phyloP scores from a whole-genome alignment of 92 coral and sea anemone genomes.

The Epizoanthus ramosus region DNA sequence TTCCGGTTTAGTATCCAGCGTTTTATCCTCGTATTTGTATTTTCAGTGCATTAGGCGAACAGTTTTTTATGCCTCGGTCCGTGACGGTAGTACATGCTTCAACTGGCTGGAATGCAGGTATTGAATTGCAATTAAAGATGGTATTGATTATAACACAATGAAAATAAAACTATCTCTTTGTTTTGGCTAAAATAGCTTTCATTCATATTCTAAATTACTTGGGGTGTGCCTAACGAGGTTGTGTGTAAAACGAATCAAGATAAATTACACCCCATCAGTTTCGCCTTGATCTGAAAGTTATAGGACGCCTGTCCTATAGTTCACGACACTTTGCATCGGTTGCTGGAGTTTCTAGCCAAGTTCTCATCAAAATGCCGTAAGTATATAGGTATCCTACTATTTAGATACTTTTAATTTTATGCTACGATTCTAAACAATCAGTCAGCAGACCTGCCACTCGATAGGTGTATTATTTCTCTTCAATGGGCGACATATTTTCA shows the following conservation, averaged over 20 bases:
- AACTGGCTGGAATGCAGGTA: neutral
- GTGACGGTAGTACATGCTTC: neutral
- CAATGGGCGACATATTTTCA: neutral
- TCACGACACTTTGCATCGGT: neutral
- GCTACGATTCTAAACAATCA: neutral
- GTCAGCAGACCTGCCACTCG: neutral
- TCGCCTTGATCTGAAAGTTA: neutral
- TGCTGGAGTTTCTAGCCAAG: neutral
- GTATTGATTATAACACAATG: constrained; percentile 5
- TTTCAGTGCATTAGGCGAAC: neutral
- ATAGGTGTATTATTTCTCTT: neutral
- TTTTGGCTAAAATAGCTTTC: neutral
- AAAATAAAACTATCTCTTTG: neutral
- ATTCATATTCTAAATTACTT: neutral
- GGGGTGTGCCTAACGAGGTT: neutral
- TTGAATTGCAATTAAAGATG: neutral
- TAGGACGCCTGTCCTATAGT: neutral
- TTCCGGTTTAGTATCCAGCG: neutral
- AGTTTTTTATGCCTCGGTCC: neutral
- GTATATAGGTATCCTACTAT: neutral
- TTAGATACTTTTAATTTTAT: neutral
- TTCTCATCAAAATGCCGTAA: constrained; percentile 14
- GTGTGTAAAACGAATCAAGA: neutral
- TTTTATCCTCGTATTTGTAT: neutral
- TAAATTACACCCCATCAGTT: neutral